phyloP scores from a whole-genome alignment of 2,797 vertebrate genomes.

The Lepilemur ruficaudatus region DNA sequence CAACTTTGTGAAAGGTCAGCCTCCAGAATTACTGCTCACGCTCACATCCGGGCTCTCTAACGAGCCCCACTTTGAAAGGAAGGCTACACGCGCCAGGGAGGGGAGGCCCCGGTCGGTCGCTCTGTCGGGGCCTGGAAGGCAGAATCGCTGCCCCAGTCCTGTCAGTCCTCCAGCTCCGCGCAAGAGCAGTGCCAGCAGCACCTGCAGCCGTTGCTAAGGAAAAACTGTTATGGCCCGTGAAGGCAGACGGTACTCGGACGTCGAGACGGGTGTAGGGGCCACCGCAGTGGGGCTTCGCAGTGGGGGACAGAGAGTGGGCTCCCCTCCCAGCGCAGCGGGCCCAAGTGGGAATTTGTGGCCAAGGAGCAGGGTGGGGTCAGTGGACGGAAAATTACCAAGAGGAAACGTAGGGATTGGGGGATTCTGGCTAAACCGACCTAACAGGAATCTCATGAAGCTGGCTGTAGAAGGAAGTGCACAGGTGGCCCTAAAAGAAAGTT shows the following conservation, averaged over 20 bases:
- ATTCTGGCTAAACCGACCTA: neutral
- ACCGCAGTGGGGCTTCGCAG: too few relatives aligned
- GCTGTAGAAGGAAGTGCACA: neutral
- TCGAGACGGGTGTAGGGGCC: fast-evolving
- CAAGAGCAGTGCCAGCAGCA: neutral
- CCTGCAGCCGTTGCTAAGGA: neutral
- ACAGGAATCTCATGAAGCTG: neutral
- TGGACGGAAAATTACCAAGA: neutral
- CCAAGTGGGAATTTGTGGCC: neutral
- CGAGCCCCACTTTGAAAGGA: neutral
- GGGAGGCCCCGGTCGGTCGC: neutral
- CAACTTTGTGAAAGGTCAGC: neutral
- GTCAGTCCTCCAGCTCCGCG: fast-evolving
- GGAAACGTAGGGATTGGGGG: too few relatives aligned
- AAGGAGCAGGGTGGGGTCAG: neutral
- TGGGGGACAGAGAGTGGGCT: neutral
- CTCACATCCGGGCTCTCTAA: neutral
- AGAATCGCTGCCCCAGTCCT: fast-evolving
- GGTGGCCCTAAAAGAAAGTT: too few relatives aligned
- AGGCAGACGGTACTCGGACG: neutral
- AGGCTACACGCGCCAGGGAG: neutral
- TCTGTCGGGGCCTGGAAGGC: neutral
- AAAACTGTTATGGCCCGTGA: neutral
- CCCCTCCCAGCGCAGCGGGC: fast-evolving
- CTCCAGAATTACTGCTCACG: neutral